Conservation (phyloP, 2,888 invertebrate species). For the Taphrorychus bicolor region DNA sequence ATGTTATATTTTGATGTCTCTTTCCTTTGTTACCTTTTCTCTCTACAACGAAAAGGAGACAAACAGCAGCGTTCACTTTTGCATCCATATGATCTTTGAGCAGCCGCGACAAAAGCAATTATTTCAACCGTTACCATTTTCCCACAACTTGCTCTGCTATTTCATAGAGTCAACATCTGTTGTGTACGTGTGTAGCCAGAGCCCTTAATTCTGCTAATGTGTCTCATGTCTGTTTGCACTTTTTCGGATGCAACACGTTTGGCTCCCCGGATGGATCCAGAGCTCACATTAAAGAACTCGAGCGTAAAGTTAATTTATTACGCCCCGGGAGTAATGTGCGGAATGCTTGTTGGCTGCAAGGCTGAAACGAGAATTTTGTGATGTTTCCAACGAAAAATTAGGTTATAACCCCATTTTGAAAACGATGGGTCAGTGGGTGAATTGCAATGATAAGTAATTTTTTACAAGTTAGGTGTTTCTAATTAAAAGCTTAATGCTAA, state of each 20-base stretch:
- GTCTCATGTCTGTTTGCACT: conserved; percentile 13
- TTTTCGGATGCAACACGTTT: conserved; percentile 14
- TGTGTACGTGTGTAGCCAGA: not conserved
- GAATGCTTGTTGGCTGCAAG: conserved; percentile 6
- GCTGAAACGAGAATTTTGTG: not conserved
- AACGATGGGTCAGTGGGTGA: no score
- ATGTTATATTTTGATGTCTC: no score
- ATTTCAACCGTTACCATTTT: no score
- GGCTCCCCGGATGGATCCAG: conserved; percentile 5
- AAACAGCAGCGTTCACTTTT: no score
- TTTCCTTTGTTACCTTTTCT: no score
- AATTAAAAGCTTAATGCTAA: no score
- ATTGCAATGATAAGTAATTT: no score
- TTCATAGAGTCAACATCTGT: not conserved
- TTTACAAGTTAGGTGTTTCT: no score
- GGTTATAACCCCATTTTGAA: not conserved
- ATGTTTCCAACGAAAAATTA: not conserved
- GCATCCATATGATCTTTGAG: no score
- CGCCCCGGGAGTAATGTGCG: conserved; percentile 9
- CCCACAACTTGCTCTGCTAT: no score
- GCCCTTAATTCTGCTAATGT: conserved; percentile 10
- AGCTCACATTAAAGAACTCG: conserved; percentile 20
- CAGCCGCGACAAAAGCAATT: no score
- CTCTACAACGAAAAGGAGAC: no score
- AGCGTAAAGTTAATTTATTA: conserved; percentile 29